These are phyloP conservation scores for Vannuccia rotundouncinata DNA, from an alignment of 2,888 invertebrate genomes.

Conservation along the genomic window DNA sequence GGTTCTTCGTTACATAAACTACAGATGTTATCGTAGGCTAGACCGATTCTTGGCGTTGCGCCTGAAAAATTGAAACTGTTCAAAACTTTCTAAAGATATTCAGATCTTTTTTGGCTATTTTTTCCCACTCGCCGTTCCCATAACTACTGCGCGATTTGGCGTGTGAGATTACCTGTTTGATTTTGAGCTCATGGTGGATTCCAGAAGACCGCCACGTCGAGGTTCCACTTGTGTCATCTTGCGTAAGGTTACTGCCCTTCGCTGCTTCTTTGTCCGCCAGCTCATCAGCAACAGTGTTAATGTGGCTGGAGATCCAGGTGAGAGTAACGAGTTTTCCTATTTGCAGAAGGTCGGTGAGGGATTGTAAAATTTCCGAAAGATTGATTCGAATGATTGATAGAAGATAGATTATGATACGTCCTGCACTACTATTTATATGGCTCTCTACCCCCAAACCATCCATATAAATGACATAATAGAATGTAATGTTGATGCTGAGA, in stretches of 20 bases:
- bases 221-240: not conserved
- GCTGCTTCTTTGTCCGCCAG: slow-evolving; percentile 11
- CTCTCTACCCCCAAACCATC: no score
- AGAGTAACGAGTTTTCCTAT: not conserved
- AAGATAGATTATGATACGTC: no score
- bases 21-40: no score
- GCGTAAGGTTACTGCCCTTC: not conserved
- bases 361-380: no score
- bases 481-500: no score
- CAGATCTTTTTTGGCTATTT: not conserved
- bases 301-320: not conserved
- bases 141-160: not conserved
- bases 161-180: not conserved
- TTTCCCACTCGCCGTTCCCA: not conserved
- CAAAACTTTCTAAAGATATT: not conserved
- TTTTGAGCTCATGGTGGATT: not conserved
- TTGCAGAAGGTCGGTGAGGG: no score
- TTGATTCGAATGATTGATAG: no score
- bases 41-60: no score
- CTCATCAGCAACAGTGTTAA: not conserved
- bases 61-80: no score
- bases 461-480: no score
- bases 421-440: no score
- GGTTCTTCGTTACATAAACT: no score
- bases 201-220: not conserved